phyloP scores from a whole-genome alignment of 2,113 vertebrate genomes.

The Phalacrocorax brasilianus region DNA sequence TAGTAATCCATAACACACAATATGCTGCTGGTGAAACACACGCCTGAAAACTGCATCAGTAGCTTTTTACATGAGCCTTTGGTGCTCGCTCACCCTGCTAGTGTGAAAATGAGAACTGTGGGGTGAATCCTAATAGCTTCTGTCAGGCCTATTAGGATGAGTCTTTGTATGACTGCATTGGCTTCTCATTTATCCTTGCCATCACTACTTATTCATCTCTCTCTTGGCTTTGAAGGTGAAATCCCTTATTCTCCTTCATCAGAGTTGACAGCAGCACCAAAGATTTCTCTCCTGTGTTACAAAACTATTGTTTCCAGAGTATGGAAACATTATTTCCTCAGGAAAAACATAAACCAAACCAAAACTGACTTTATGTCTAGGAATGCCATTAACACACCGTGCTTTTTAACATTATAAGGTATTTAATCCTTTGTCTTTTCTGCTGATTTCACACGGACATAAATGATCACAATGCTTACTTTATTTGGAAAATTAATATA shows the following conservation, averaged over 20 bases:
- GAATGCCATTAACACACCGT: not conserved
- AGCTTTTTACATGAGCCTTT: slow-evolving; percentile 16
- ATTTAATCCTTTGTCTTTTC: not conserved
- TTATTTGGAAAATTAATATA: not conserved
- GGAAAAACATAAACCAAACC: not conserved
- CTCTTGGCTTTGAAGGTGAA: slow-evolving; percentile 59
- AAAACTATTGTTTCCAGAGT: not conserved
- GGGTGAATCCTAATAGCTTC: slow-evolving; percentile 64
- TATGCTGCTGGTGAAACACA: not conserved
- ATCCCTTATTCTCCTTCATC: slow-evolving; percentile 62
- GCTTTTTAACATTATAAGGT: not conserved
- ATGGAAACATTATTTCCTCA: not conserved
- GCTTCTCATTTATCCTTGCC: slow-evolving; percentile 63
- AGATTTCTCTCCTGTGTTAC: not conserved
- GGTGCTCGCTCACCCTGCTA: not conserved
- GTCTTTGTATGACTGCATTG: slow-evolving; percentile 50
- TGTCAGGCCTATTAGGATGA: slow-evolving; percentile 21
- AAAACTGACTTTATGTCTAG: not conserved
- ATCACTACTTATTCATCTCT: slow-evolving; percentile 57
- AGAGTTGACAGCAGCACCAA: slow-evolving; percentile 23
- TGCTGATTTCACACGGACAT: not conserved
- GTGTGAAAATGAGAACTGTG: slow-evolving; percentile 44
- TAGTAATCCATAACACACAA: slow-evolving; percentile 19
- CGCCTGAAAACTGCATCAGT: not conserved
- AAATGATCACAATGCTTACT: not conserved